Conservation (phyloP, 2,797 vertebrate species). For the Hoplostethus mediterraneus region DNA sequence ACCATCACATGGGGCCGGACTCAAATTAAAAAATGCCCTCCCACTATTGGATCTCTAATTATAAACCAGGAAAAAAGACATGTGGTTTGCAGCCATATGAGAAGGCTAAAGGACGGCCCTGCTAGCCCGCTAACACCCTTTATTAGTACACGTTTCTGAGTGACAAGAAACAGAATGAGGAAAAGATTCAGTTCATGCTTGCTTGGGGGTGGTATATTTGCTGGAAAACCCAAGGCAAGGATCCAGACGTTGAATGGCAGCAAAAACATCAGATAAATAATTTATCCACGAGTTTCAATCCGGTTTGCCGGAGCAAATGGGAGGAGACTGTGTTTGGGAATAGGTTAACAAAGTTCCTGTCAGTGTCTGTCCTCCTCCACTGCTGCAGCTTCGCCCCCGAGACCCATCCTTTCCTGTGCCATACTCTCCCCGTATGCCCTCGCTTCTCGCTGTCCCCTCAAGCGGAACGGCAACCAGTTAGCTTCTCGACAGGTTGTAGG, state of each 20-base stretch:
- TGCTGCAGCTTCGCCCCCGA: slow-evolving; percentile 31
- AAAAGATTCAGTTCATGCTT: slow-evolving; percentile 49
- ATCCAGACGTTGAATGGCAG: slow-evolving; percentile 13
- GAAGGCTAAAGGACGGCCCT: neutral
- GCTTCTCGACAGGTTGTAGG: slow-evolving; percentile 45
- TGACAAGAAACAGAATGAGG: slow-evolving; percentile 54
- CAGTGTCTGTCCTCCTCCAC: slow-evolving; percentile 51
- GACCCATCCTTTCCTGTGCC: slow-evolving; percentile 37
- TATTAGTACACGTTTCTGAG: slow-evolving; percentile 45
- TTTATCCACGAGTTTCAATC: slow-evolving; percentile 55
- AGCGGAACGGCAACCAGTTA: slow-evolving; percentile 63
- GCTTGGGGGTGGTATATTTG: slow-evolving; percentile 43
- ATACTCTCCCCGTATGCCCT: slow-evolving; percentile 25
- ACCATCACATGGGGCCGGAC: slow-evolving; percentile 23
- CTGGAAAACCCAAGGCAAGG: slow-evolving; percentile 22
- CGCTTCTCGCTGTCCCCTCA: slow-evolving; percentile 34
- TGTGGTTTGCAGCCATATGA: slow-evolving; percentile 20
- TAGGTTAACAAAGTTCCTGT: slow-evolving; percentile 61
- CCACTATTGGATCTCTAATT: slow-evolving; percentile 20
- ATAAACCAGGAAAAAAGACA: slow-evolving; percentile 19
- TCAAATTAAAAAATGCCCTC: slow-evolving; percentile 14
- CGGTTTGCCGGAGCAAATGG: slow-evolving; percentile 54
- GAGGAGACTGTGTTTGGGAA: slow-evolving; percentile 48
- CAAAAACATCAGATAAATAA: slow-evolving; percentile 60
- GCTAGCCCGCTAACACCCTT: slow-evolving; percentile 22